phyloP scores from a whole-genome alignment of 2,888 invertebrate genomes.

The Tetragonisca angustula region DNA sequence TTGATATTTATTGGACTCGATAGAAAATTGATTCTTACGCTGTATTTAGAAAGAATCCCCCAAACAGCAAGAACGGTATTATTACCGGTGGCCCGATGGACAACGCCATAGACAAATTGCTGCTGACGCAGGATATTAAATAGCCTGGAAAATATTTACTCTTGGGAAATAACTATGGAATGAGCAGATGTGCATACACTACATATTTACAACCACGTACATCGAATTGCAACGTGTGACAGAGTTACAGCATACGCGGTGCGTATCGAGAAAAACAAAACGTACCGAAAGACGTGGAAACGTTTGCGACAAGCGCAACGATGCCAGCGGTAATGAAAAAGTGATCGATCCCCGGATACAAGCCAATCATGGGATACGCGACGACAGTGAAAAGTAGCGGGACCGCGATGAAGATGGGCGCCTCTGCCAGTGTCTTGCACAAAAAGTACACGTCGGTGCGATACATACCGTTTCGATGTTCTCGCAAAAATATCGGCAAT shows the following conservation, averaged over 20 bases:
- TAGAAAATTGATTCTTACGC: conserved; percentile 85
- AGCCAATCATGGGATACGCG: conserved; percentile 95
- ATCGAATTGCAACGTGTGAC: neutral
- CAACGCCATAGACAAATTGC: conserved; percentile 93
- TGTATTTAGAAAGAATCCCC: conserved; percentile 97
- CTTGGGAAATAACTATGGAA: neutral
- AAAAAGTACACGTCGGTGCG: conserved; percentile 95
- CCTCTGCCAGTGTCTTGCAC: conserved; percentile 94
- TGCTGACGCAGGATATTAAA: conserved; percentile 94
- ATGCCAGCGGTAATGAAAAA: conserved; percentile 91
- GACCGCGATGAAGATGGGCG: conserved; percentile 93
- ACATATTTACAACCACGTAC: neutral
- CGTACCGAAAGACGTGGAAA: conserved; percentile 93
- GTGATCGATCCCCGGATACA: conserved; percentile 88
- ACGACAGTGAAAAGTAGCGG: conserved; percentile 93
- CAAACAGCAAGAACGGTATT: conserved; percentile 97
- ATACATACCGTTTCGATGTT: conserved; percentile 96
- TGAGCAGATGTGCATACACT: too few species aligned
- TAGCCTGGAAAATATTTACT: conserved; percentile 88
- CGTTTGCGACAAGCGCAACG: conserved; percentile 93
- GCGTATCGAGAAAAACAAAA: too few species aligned
- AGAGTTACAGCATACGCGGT: neutral
- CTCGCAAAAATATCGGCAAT: conserved; percentile 94
- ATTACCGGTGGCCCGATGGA: conserved; percentile 96
- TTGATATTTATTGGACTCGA: neutral